phyloP scores from a whole-genome alignment of 2,113 vertebrate species.

The Macrotus californicus region DNA sequence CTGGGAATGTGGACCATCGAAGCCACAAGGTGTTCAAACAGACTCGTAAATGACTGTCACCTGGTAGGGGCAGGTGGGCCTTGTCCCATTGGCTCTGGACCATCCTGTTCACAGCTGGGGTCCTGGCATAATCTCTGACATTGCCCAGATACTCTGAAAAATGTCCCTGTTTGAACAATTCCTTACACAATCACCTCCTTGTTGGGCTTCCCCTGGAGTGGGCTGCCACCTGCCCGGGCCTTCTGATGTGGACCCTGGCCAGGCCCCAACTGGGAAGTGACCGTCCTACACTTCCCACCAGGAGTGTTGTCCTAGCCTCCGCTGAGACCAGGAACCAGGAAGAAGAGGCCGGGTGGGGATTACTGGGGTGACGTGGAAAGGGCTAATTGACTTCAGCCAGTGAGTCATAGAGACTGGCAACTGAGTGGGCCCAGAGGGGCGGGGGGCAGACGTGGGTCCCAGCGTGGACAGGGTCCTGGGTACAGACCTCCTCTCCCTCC shows the following conservation, averaged over 20 bases:
- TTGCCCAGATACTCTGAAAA: neutral
- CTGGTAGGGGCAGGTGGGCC: accelerated
- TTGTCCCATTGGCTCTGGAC: accelerated
- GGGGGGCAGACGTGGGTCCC: accelerated
- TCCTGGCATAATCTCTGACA: neutral
- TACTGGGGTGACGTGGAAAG: neutral
- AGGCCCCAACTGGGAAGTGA: neutral
- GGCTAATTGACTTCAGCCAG: neutral
- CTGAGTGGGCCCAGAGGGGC: accelerated
- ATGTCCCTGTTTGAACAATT: neutral
- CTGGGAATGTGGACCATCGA: accelerated
- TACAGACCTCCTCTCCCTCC: neutral
- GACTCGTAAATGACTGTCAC: neutral
- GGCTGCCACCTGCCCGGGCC: neutral
- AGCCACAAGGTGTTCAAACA: neutral
- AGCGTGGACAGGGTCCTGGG: neutral
- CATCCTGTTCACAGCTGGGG: accelerated
- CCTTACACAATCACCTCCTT: accelerated
- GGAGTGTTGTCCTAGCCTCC: neutral
- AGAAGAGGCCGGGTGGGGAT: neutral
- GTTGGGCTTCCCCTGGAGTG: accelerated
- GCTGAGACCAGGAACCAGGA: neutral
- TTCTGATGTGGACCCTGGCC: accelerated
- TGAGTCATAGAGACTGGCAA: neutral
- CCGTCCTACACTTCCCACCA: accelerated